phyloP scores from a whole-genome alignment of 2,113 vertebrate genomes.

The Sminthopsis crassicaudata region DNA sequence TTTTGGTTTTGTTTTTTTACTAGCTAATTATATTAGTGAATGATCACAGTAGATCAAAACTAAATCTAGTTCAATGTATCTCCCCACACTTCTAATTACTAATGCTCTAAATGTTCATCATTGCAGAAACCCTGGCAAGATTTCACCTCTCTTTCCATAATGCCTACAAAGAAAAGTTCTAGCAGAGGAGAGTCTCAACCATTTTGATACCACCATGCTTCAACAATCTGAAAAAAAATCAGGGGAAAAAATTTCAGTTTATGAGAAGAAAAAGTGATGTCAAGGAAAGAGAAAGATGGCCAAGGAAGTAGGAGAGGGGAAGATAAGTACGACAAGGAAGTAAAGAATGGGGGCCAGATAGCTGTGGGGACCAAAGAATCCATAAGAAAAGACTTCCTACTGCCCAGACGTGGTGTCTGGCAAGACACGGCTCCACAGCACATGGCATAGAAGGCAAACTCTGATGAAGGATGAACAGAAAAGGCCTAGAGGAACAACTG shows the following conservation, averaged over 20 bases:
- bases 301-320: not conserved
- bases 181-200: constrained; percentile 23
- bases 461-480: not conserved
- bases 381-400: not conserved
- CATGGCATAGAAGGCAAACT: not conserved
- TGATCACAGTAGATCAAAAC: constrained; percentile 30
- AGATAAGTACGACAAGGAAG: not conserved
- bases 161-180: not conserved
- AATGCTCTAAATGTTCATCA: not conserved
- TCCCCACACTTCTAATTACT: not conserved
- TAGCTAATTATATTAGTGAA: constrained; percentile 36
- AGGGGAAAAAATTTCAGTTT: not conserved
- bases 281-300: not conserved
- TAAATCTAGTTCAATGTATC: not conserved
- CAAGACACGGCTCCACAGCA: not conserved
- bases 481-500: not conserved
- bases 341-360: not conserved
- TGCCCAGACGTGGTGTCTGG: not conserved
- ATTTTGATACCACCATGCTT: constrained; percentile 20
- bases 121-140: not conserved
- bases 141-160: not conserved
- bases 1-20: not conserved
- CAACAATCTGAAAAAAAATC: constrained; percentile 22
- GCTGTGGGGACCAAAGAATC: not conserved
- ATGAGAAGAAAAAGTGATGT: not conserved